These are phyloP conservation scores for Drosophila villosipedis DNA, from an alignment of 2,888 invertebrate species.

Conservation along the genomic window DNA sequence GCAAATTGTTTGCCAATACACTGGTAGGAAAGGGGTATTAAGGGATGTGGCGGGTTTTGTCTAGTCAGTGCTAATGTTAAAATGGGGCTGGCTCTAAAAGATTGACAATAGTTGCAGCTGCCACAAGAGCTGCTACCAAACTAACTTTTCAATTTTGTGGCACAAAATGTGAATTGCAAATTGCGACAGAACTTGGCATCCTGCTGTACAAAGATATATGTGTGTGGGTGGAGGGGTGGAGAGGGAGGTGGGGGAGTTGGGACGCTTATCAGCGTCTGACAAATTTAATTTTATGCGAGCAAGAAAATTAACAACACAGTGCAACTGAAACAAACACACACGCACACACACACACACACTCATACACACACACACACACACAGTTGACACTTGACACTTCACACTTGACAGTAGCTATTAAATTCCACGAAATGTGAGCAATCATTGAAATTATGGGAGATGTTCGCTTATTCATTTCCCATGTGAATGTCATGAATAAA, in stretches of 20 bases:
- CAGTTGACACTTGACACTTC: no score
- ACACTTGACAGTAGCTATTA: no score
- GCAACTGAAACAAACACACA: background rate
- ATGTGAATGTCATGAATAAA: background rate
- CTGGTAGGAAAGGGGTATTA: background rate
- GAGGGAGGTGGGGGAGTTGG: background rate
- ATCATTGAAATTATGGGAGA: background rate
- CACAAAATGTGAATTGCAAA: conserved; percentile 15
- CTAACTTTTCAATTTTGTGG: conserved; percentile 13
- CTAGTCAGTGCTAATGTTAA: conserved; percentile 39
- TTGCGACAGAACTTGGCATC: conserved; percentile 1
- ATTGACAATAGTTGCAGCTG: conserved; percentile 44
- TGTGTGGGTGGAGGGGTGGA: no score
- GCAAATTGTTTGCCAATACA: conserved; percentile 25
- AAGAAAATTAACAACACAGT: conserved; percentile 11
- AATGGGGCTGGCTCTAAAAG: conserved; percentile 28
- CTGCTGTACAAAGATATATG: background rate
- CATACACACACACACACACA: no score
- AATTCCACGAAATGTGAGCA: no score
- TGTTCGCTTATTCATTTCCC: background rate
- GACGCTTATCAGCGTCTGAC: conserved; percentile 16
- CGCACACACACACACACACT: background rate
- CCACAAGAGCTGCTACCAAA: background rate
- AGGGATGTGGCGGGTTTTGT: no score
- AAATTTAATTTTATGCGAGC: conserved; percentile 5